Base-by-base conservation (phyloP, 2,888 invertebrate genomes). In the Cotesia congregata region DNA sequence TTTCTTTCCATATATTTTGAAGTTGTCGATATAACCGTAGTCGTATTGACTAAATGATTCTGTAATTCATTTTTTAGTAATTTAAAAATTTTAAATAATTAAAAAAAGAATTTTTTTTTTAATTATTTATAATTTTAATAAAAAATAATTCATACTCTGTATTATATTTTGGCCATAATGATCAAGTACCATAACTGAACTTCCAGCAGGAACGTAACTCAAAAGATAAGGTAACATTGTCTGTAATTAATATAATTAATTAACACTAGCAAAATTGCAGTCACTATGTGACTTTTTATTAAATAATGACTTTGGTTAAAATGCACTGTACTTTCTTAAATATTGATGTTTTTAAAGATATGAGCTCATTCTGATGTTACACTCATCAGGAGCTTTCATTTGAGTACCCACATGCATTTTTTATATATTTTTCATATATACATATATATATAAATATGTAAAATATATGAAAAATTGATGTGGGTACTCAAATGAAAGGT, bases 21-120 rank as follows among this genome's bases (percentile, higher is more conserved):
- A 80, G 76, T 83, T 83, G 7, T 79, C 75, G 40, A 39, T 50
- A 64, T 72, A 74, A 6, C 83, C 83, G 67, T 79, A 79, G 78
- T 83, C 83, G 64, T 79, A 83, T 65, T 80, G 77, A 62, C 73
- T 73, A 72, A 79, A 80, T 64, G 62, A 50, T 41, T 78, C 81
- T 81, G 70, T 62, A 73, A 64, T 75, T 67, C 68, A 76, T 62
- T 20, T 20, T 20, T 20, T 20, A 20, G 20, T 30, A 30, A 30
- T 30, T 30, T 30, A 30, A 30, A 30, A 30, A 30, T 30, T 30
- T 30, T 30, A 30, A 30, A 30, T 30, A 3, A 30, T 30, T 30
- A 30, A 30, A 30, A 30, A 30, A 30, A 17, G n/a, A 20, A 20
- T 20, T 30, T 30, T 30, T 20, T 30, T 30, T 30, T 30, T 30